Percentiles rank a stretch among this genome's conserved stretches.
Evolutionary conservation across 2,113 vertebrate genomes (phyloP).

Genomic region (Chitala chitala): DNA sequence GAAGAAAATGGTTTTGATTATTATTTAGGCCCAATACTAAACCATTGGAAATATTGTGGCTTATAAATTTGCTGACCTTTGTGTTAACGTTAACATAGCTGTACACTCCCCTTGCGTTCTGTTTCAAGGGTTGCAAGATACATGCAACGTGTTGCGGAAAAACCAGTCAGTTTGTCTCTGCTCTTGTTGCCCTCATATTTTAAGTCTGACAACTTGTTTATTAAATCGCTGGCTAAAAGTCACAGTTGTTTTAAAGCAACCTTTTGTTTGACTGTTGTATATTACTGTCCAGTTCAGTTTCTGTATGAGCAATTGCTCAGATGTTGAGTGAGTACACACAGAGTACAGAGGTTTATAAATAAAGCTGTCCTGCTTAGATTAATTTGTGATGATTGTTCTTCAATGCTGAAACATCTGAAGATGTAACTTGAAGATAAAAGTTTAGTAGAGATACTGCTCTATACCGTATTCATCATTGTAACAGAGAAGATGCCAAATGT

Average conservation of each 20-base stretch:
- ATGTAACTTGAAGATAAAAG: too few species aligned
- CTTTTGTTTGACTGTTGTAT: neutral
- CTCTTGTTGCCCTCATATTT: neutral
- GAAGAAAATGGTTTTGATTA: neutral
- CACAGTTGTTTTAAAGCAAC: neutral
- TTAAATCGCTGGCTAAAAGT: neutral
- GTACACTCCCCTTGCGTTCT: neutral
- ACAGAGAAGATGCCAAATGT: too few species aligned
- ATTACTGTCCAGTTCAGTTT: neutral
- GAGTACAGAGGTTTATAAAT: too few species aligned
- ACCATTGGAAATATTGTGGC: neutral
- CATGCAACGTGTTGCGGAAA: neutral
- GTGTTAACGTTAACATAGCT: neutral
- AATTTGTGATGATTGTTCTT: too few species aligned
- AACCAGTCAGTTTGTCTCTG: neutral
- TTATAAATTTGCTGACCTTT: too few species aligned
- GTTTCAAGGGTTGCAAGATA: neutral
- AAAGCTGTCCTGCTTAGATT: too few species aligned
- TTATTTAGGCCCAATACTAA: neutral
- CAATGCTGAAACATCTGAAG: too few species aligned
- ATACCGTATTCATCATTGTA: too few species aligned
- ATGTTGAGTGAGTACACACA: too few species aligned
- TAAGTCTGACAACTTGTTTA: neutral
- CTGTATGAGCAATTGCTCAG: neutral
- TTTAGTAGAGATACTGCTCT: too few species aligned